Conservation (phyloP, 2,888 invertebrate species). For the Pycnomerus fuliginosus region DNA sequence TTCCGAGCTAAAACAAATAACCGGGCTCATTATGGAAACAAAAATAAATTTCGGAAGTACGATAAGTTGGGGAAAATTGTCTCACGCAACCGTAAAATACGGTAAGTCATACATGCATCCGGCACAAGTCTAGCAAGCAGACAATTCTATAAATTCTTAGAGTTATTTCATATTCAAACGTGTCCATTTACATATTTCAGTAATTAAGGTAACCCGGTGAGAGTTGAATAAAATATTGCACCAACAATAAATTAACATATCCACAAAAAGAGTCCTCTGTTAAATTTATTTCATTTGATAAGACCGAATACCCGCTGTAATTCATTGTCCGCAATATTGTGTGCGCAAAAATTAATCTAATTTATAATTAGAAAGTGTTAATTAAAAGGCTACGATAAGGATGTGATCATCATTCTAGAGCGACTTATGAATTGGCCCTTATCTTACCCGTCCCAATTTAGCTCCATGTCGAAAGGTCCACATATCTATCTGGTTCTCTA, state of each 20-base stretch:
- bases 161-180: constrained; percentile 47
- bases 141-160: constrained; percentile 45
- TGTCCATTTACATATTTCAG: constrained; percentile 49
- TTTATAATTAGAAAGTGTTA: too few relatives aligned
- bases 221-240: constrained; percentile 41
- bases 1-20: not conserved
- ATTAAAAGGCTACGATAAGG: too few relatives aligned
- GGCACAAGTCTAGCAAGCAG: constrained; percentile 36
- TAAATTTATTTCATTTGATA: constrained; percentile 44
- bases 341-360: constrained; percentile 39
- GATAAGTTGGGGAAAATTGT: constrained; percentile 7
- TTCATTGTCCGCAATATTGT: constrained; percentile 37
- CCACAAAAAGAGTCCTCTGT: constrained; percentile 41
- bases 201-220: constrained; percentile 46
- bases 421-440: constrained; percentile 32
- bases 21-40: not conserved
- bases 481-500: constrained; percentile 43
- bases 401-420: constrained; percentile 28
- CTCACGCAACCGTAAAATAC: constrained; percentile 35
- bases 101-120: constrained; percentile 41
- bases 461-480: constrained; percentile 43
- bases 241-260: constrained; percentile 43
- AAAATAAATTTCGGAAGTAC: not conserved
- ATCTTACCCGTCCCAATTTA: constrained; percentile 32
- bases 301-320: constrained; percentile 38